phyloP scores from a whole-genome alignment of 2,888 invertebrate genomes.

The Athetis lepigone region DNA sequence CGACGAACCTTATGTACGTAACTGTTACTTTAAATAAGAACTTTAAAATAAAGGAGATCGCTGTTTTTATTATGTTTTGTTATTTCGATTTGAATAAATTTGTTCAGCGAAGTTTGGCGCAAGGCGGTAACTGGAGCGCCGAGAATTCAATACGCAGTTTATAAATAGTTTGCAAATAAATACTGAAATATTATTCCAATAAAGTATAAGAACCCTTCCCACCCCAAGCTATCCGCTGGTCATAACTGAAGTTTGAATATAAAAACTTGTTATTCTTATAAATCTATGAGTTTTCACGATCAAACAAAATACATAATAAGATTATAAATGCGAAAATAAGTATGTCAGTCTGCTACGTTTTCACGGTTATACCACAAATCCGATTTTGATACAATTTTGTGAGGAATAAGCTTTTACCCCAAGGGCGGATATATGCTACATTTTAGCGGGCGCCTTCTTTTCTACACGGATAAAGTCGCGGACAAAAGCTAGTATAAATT shows the following conservation, averaged over 20 bases:
- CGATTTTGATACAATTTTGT: too few relatives aligned
- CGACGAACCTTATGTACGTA: constrained; percentile 84
- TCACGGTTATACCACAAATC: too few relatives aligned
- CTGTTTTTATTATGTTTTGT: constrained; percentile 75
- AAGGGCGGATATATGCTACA: too few relatives aligned
- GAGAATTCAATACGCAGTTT: constrained; percentile 34
- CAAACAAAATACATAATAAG: constrained; percentile 31
- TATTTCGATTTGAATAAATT: constrained; percentile 36
- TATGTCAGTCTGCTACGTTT: too few relatives aligned
- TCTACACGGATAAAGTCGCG: too few relatives aligned
- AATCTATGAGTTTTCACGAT: constrained; percentile 27
- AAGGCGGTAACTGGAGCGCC: constrained; percentile 5
- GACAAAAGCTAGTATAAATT: too few relatives aligned
- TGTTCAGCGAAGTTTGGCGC: constrained; percentile 14
- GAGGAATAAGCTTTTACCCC: too few relatives aligned
- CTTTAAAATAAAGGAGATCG: constrained; percentile 82
- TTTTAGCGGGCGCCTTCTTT: too few relatives aligned
- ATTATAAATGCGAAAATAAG: too few relatives aligned
- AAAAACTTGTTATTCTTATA: constrained; percentile 49
- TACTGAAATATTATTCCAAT: constrained; percentile 50
- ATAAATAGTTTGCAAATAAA: constrained; percentile 55
- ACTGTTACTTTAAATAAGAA: constrained; percentile 84
- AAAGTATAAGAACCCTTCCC: constrained; percentile 48
- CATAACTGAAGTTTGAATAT: constrained; percentile 46
- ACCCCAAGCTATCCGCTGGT: constrained; percentile 21